Evolutionary conservation across 2,888 invertebrate species (phyloP).

Genomic region (Hirtodrosophila trivittata): DNA sequence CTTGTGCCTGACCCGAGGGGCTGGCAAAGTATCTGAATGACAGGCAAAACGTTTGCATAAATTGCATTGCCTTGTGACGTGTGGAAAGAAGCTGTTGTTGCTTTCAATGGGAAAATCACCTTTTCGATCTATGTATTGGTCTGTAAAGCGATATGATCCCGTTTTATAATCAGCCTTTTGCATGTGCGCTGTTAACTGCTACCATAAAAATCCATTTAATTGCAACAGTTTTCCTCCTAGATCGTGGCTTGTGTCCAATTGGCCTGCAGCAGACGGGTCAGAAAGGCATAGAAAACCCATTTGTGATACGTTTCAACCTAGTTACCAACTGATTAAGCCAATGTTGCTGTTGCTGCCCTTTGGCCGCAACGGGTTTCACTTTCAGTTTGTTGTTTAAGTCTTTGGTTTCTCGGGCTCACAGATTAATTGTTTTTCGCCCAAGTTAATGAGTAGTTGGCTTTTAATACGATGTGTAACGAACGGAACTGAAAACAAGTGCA

Average conservation of each 20-base stretch:
- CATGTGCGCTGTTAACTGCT: constrained; percentile 15
- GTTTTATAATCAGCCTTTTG: constrained; percentile 1
- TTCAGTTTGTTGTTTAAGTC: constrained; percentile 52
- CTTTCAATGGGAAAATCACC: constrained; percentile 2
- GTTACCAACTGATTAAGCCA: neutral
- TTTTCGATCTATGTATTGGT: neutral
- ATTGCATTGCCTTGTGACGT: constrained; percentile 19
- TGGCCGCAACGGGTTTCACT: neutral
- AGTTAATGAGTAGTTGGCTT: neutral
- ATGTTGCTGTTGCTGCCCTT: neutral
- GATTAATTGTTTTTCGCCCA: constrained; percentile 1
- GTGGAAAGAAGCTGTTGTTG: constrained; percentile 10
- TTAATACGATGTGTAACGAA: constrained; percentile 1
- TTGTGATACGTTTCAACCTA: constrained; percentile 1
- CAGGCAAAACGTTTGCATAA: constrained; percentile 28
- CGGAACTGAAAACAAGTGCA: constrained; percentile 3
- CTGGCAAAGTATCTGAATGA: constrained; percentile 34
- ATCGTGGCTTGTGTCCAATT: constrained; percentile 6
- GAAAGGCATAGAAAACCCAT: constrained; percentile 1
- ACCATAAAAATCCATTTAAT: constrained; percentile 21
- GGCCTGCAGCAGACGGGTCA: neutral
- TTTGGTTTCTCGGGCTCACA: constrained; percentile 37
- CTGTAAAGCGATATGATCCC: constrained; percentile 15
- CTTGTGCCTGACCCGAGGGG: constrained; percentile 31
- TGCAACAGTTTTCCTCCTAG: constrained; percentile 9